Base-by-base conservation (phyloP, 2,113 vertebrate genomes). In the Andinoacara biseriatus region DNA sequence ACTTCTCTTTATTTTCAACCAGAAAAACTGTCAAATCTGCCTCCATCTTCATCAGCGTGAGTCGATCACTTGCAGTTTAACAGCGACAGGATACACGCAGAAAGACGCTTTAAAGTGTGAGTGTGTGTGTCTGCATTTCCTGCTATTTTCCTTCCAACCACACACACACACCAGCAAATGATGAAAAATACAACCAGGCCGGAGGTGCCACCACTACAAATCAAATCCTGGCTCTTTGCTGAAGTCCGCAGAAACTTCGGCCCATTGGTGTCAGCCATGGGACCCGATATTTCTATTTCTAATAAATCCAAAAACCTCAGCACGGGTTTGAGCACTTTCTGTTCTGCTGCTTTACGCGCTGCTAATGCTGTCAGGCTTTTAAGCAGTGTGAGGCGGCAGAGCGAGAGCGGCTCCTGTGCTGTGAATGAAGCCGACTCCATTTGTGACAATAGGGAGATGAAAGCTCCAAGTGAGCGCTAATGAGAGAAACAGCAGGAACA, bases 401-500 rank as follows among this genome's bases (percentile, higher is more conserved):
- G 82, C 10, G 76, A 75, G 80, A 59, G 58, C 58, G 33, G 78
- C 58, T 78, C 90, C 90, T 93, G 94, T 95, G 95, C 91, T 22
- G 89, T 92, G 95, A 94, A 95, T 95, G 88, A 86, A 90, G 89
- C 85, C 4, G 49, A 69, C 79, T 94, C 91, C 86, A 95, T 96
- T 96, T 96, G 93, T 87, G 89, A 91, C 82, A 90, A 91, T 85
- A 46, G 88, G 86, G 89, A 90, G 85, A 91, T 91, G 72, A 85
- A 87, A 86, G 85, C 92, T 83, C 89, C 80, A 56, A 93, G 93
- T 80, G 89, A 86, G 90, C 87, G 22, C 91, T 96, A 95, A 95
- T 95, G 94, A 95, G 90, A 87, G 89, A 92, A 97, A 96, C 97
- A 97, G 96, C 96, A 95, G 96, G 96, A 96, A 96, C 95, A 97